Percentiles rank a stretch among this genome's conserved stretches.
Conservation (phyloP, 2,888 invertebrate species). For the Bedellia somnulentella region DNA sequence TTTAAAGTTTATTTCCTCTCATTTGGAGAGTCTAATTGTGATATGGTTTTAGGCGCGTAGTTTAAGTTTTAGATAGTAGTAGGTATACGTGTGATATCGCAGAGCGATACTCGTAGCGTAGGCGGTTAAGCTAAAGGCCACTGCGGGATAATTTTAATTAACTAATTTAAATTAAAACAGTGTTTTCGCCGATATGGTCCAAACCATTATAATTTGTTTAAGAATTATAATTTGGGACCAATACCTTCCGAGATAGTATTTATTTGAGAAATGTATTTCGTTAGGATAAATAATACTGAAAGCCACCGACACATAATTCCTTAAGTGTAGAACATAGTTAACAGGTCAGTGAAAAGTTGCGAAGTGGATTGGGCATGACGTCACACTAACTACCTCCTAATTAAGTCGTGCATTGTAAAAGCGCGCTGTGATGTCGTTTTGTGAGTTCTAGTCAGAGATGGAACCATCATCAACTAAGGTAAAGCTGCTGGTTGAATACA, state of each 20-base stretch:
- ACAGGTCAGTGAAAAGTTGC: slow-evolving; percentile 52
- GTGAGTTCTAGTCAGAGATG: slow-evolving; percentile 52
- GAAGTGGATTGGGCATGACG: slow-evolving; percentile 32
- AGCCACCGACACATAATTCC: slow-evolving; percentile 63
- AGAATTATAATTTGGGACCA: slow-evolving; percentile 62
- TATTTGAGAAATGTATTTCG: slow-evolving; percentile 59
- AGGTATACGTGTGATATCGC: slow-evolving; percentile 34
- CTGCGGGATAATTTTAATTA: slow-evolving; percentile 31
- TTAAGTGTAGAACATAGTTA: slow-evolving; percentile 59
- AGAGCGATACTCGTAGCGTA: slow-evolving; percentile 47
- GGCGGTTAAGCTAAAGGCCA: slow-evolving; percentile 27
- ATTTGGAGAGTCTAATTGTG: slow-evolving; percentile 50
- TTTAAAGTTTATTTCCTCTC: slow-evolving; percentile 46
- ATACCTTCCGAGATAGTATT: slow-evolving; percentile 61
- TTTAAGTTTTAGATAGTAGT: background rate
- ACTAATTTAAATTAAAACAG: slow-evolving; percentile 39
- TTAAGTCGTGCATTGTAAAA: slow-evolving; percentile 41
- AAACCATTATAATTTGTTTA: slow-evolving; percentile 61
- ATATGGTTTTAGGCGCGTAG: slow-evolving; percentile 44
- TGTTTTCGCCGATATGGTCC: slow-evolving; percentile 53
- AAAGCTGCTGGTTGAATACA: too few species aligned
- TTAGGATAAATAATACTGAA: slow-evolving; percentile 56
- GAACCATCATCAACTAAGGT: slow-evolving; percentile 26
- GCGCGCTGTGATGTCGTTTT: slow-evolving; percentile 30
- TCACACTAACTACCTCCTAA: slow-evolving; percentile 55